Percentiles rank a stretch among this genome's conserved stretches.
phyloP scores from a whole-genome alignment of 2,888 invertebrate species.

The Proisotoma minuta region DNA sequence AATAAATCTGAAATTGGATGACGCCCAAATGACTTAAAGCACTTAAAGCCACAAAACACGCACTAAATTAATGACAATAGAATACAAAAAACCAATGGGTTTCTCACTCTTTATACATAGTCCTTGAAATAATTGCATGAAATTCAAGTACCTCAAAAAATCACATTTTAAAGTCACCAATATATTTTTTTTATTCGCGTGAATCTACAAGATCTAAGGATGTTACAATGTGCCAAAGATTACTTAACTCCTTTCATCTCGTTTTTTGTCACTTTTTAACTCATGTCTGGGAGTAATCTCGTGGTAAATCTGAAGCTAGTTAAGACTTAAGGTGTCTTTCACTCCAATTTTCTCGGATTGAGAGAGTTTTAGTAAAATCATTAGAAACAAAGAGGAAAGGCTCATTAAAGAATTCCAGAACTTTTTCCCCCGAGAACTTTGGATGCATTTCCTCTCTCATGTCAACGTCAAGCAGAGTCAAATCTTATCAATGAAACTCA shows the following conservation, averaged over 20 bases:
- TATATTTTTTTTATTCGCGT: neutral
- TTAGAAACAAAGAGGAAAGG: neutral
- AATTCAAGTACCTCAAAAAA: too few relatives aligned
- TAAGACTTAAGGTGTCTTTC: neutral
- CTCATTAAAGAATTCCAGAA: slow-evolving; percentile 15
- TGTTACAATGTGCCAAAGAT: slow-evolving; percentile 14
- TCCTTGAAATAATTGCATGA: too few relatives aligned
- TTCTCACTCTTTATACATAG: too few relatives aligned
- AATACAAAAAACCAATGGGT: too few relatives aligned
- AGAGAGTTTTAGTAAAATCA: too few relatives aligned
- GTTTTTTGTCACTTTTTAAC: neutral
- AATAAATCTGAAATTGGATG: slow-evolving; percentile 15
- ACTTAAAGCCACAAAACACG: slow-evolving; percentile 14
- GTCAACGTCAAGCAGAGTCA: slow-evolving; percentile 13
- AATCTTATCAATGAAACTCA: slow-evolving; percentile 13
- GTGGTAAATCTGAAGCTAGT: neutral
- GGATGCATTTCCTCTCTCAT: slow-evolving; percentile 1
- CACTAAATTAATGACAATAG: slow-evolving; percentile 12
- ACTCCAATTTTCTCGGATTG: too few relatives aligned
- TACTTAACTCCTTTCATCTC: too few relatives aligned
- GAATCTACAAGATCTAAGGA: neutral
- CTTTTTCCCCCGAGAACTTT: slow-evolving; percentile 10
- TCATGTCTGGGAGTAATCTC: neutral
- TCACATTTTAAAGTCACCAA: too few relatives aligned
- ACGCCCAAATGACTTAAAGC: slow-evolving; percentile 14